Conservation (phyloP, 64 coral and sea anemone genomes). For the Catalaphyllia jardinei region DNA sequence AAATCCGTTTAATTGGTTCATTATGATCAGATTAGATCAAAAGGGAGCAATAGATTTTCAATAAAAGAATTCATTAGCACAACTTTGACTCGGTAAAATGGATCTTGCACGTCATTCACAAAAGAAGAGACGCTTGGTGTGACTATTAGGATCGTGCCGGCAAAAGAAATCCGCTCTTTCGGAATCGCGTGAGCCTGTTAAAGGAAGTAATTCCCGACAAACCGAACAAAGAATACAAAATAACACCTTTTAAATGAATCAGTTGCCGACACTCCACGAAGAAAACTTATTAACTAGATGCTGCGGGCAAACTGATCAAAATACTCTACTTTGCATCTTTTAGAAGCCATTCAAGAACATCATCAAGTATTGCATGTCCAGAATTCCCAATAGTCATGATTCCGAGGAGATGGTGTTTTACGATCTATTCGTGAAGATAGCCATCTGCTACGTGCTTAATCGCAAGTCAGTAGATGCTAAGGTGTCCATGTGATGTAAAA, state of each 20-base stretch:
- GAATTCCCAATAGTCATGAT: not conserved
- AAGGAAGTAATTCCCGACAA: not conserved
- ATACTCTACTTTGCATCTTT: not conserved
- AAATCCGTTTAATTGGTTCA: constrained; percentile 34
- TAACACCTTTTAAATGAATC: not conserved
- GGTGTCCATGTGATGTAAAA: too few species aligned
- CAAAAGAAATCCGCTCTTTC: not conserved
- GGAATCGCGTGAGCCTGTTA: constrained; percentile 1
- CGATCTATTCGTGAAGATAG: too few species aligned
- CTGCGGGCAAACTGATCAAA: not conserved
- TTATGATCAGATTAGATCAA: constrained; percentile 34
- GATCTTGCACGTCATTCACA: not conserved
- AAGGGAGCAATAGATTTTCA: not conserved
- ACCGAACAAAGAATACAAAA: not conserved
- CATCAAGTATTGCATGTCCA: not conserved
- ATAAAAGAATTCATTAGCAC: constrained; percentile 14
- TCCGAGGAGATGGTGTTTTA: too few species aligned
- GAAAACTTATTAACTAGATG: not conserved
- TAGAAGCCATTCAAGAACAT: not conserved
- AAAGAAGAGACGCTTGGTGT: not conserved
- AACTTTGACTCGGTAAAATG: not conserved
- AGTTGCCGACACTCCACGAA: not conserved
- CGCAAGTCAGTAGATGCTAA: too few species aligned
- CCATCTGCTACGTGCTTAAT: too few species aligned
- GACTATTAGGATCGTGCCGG: constrained; percentile 6